Base-by-base conservation (phyloP, 2,888 invertebrate species). In the Linyphia triangularis region DNA sequence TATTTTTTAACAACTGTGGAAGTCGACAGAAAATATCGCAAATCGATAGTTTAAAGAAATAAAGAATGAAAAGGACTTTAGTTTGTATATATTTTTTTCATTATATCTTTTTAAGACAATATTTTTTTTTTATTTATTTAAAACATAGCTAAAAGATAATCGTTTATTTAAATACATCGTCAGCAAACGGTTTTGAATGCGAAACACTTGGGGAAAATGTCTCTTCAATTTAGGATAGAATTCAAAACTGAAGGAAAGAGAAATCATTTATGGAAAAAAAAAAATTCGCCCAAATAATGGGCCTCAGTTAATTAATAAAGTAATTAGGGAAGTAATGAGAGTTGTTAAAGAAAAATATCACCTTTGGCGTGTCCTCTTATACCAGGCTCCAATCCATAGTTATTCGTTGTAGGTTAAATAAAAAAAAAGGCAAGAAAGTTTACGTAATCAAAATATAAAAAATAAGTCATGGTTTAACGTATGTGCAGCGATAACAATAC, bases 241-340 rank as follows among this genome's bases (percentile, higher is more conserved):
- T 40, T 22, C 51, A 16, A 57, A 73, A 16, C n/a, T 26, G 30
- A 75, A n/a, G 13, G 6, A 30, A 61, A 19, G 24, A 24, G 75
- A 19, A 33, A 75, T 22, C 51, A 51, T 51, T 9, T 30, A 26
- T 3, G 13, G 40, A 40, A 43, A 40, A 24, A 16, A 57, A 57
- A 26, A 73, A 30, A 73, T n/a, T 13, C 51, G 0, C 16, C 24
- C 26, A 79, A 79, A 79, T 67, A 43, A 40, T 16, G 6, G 4
- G 43, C 28, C 26, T 51, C 16, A 30, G 51, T n/a, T 67, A 79
- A 79, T 79, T 65, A 79, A 51, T 79, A 79, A 67, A 19, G 79
- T 70, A 81, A 81, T 70, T 81, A 81, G 69, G 37, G 28, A 33
- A 30, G 59, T 33, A 81, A 81, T 81, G 57, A 79, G 67, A 40